Evolutionary conservation across 2,113 vertebrate genomes (phyloP).

Genomic region (Psettodes erumei): DNA sequence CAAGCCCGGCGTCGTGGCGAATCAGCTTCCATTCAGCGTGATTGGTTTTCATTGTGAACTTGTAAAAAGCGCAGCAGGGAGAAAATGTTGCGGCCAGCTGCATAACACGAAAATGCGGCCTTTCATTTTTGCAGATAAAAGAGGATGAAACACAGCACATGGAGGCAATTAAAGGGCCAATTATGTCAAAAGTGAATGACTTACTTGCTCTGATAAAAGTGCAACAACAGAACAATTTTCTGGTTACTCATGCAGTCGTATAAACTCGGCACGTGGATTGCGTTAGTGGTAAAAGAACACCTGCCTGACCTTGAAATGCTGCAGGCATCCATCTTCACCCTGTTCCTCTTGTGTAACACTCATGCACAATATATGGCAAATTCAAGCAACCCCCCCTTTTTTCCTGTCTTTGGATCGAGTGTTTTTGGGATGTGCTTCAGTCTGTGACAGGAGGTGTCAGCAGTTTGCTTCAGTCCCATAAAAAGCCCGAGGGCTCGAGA

Average conservation of each 20-base stretch:
- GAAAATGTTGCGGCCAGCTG: conserved; percentile 36
- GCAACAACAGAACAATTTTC: conserved; percentile 58
- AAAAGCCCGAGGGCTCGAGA: conserved; percentile 60
- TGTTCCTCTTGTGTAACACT: conserved; percentile 37
- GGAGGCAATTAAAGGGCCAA: conserved; percentile 49
- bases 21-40: conserved; percentile 27
- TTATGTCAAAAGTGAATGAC: conserved; percentile 46
- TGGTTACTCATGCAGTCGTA: conserved; percentile 62
- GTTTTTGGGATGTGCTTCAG: conserved; percentile 36
- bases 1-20: background rate
- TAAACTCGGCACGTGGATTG: conserved; percentile 57
- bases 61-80: conserved; percentile 34
- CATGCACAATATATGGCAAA: background rate
- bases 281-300: conserved; percentile 62
- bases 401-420: background rate
- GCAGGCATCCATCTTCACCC: conserved; percentile 6
- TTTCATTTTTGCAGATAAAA: conserved; percentile 31
- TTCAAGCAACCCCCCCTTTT: background rate
- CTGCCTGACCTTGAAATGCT: conserved; percentile 62
- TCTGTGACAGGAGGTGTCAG: conserved; percentile 61
- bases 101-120: conserved; percentile 3
- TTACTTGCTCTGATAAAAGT: conserved; percentile 37
- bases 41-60: conserved; percentile 36
- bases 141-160: conserved; percentile 34
- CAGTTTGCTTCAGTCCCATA: conserved; percentile 57